phyloP scores from a whole-genome alignment of 2,888 invertebrate species.

The Automeris io region DNA sequence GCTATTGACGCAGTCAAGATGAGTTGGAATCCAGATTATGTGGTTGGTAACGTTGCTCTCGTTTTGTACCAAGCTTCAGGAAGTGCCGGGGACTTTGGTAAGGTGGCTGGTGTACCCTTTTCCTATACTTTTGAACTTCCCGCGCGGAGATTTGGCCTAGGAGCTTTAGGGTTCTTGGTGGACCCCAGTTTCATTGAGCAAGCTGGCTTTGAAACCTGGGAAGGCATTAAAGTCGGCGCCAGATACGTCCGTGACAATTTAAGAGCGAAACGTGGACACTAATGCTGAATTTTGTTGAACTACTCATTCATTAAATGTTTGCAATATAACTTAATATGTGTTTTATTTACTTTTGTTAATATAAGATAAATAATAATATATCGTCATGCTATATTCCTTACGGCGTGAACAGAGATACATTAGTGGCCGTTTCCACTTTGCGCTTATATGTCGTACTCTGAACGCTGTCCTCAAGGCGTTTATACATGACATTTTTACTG shows the following conservation, averaged over 20 bases:
- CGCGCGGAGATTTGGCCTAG: conserved; percentile 45
- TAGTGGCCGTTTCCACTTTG: no score
- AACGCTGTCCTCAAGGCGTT: no score
- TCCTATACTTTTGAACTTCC: conserved; percentile 80
- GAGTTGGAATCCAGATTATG: conserved; percentile 50
- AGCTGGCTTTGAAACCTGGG: conserved; percentile 78
- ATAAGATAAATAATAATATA: no score
- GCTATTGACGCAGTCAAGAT: conserved; percentile 57
- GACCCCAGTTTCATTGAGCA: conserved; percentile 68
- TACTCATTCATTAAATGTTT: no score
- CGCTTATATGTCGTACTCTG: no score
- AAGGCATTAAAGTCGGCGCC: conserved; percentile 72
- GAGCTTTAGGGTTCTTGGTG: conserved; percentile 70
- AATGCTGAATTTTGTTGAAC: not conserved
- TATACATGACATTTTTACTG: no score
- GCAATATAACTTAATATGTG: no score
- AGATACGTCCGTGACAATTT: conserved; percentile 38
- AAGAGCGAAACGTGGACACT: conserved; percentile 12
- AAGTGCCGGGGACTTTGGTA: conserved; percentile 79
- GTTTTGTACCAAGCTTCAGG: conserved; percentile 78
- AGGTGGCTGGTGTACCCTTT: conserved; percentile 62
- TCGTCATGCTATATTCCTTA: no score
- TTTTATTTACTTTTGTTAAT: no score
- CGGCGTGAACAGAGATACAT: no score
- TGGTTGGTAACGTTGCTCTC: conserved; percentile 64